Evolutionary conservation across 2,113 vertebrate species (phyloP).

Genomic region (Pedetes capensis): DNA sequence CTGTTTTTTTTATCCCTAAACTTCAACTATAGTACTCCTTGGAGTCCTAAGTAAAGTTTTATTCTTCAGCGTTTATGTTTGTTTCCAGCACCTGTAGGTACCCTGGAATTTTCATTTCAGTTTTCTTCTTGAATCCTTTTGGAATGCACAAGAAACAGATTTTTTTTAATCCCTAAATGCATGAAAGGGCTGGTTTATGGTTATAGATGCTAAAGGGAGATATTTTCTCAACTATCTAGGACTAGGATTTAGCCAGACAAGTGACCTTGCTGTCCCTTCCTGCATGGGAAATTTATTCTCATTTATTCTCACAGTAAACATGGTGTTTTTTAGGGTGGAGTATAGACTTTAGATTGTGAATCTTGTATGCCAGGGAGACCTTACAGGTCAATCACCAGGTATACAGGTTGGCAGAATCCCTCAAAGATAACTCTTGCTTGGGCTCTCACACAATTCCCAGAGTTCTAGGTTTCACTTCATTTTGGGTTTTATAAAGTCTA

Average conservation of each 20-base stretch:
- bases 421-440: background rate
- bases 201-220: background rate
- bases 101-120: background rate
- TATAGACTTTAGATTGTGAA: background rate
- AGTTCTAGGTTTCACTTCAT: background rate
- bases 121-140: background rate
- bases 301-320: background rate
- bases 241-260: background rate
- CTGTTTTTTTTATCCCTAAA: background rate
- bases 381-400: background rate
- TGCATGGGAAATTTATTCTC: background rate
- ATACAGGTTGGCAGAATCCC: background rate
- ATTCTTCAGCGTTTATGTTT: background rate
- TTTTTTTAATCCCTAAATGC: background rate
- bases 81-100: background rate
- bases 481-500: background rate
- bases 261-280: background rate
- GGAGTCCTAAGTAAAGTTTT: background rate
- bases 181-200: background rate
- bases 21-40: background rate
- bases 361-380: background rate
- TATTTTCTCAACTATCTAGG: background rate
- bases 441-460: background rate
- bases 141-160: background rate
- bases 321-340: background rate